Conservation (phyloP, 2,113 vertebrate species). For the Chloropsis cyanopogon region DNA sequence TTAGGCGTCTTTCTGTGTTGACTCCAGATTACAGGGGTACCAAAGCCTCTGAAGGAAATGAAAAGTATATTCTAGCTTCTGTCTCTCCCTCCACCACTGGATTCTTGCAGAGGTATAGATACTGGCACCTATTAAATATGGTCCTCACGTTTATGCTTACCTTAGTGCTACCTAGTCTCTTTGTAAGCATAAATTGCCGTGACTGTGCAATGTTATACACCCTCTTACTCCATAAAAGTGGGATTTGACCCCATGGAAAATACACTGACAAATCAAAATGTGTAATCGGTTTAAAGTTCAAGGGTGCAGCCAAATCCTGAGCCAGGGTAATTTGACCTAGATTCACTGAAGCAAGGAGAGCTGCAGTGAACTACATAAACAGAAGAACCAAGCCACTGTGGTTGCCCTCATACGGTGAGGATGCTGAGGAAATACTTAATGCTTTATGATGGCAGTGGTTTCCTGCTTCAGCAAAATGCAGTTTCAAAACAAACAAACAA, state of each 20-base stretch:
- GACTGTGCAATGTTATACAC: not conserved
- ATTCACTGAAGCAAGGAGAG: not conserved
- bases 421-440: not conserved
- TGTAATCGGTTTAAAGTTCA: constrained; percentile 60
- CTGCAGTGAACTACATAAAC: not conserved
- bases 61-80: not conserved
- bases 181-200: not conserved
- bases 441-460: not conserved
- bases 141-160: not conserved
- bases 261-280: constrained; percentile 53
- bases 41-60: not conserved
- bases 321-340: constrained; percentile 52
- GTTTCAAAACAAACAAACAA: not conserved
- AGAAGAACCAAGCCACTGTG: not conserved
- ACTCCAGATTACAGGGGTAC: not conserved
- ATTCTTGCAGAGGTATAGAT: not conserved
- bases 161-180: not conserved
- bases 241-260: constrained; percentile 36
- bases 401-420: not conserved
- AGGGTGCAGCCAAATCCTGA: constrained; percentile 52
- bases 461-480: not conserved
- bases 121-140: not conserved
- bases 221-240: not conserved
- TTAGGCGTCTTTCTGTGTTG: not conserved
- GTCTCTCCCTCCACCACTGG: not conserved